Conservation (phyloP, 1,140 invertebrate genomes). For the Zaprionus nigranus region DNA sequence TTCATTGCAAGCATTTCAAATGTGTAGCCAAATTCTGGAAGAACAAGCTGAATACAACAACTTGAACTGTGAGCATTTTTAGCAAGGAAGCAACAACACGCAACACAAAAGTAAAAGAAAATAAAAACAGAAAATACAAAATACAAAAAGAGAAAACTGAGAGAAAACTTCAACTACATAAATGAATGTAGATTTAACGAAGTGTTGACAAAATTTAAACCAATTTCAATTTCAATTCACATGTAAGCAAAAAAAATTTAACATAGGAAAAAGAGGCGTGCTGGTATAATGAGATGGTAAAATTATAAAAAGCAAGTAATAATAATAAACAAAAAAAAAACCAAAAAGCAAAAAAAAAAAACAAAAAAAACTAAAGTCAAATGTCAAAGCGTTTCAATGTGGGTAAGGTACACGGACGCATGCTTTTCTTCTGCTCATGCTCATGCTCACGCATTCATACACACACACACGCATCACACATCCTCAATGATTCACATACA, state of each 20-base stretch:
- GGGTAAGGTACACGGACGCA: conserved; percentile 40
- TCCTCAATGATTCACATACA: conserved; percentile 24
- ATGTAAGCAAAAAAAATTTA: conserved; percentile 21
- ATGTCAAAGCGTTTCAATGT: conserved; percentile 63
- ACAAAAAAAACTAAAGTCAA: conserved; percentile 63
- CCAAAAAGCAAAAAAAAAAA: conserved; percentile 16
- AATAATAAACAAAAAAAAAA: conserved; percentile 27
- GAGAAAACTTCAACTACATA: background rate
- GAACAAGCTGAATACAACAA: conserved; percentile 21
- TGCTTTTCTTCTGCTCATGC: conserved; percentile 16
- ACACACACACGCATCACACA: conserved; percentile 18
- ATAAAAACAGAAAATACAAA: conserved; percentile 20
- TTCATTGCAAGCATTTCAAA: conserved; percentile 75
- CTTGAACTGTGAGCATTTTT: conserved; percentile 46
- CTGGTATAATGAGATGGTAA: conserved; percentile 34
- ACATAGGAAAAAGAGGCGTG: conserved; percentile 6
- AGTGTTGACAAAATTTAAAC: conserved; percentile 12
- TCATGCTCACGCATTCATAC: conserved; percentile 14
- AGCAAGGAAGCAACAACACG: conserved; percentile 36
- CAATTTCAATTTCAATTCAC: conserved; percentile 29
- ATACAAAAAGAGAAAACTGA: conserved; percentile 6
- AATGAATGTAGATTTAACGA: background rate
- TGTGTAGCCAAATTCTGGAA: conserved; percentile 68
- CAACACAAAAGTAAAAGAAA: conserved; percentile 25
- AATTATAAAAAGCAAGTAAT: conserved; percentile 70